phyloP scores from a whole-genome alignment of 2,888 invertebrate genomes.

The Lepidochrysops patricia region DNA sequence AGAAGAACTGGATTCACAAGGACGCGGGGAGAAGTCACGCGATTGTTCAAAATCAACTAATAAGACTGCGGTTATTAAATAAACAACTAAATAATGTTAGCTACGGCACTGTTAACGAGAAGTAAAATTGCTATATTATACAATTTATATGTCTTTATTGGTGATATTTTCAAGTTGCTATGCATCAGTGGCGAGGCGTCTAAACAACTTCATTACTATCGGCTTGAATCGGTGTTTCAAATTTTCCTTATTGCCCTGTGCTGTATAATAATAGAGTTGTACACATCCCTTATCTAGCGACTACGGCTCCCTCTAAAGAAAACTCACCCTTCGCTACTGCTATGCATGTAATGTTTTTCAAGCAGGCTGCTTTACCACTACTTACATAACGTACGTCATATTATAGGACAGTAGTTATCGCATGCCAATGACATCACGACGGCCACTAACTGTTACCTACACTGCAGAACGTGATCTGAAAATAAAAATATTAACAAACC shows the following conservation, averaged over 20 bases:
- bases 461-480: constrained; percentile 51
- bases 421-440: constrained; percentile 66
- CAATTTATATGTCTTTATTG: neutral
- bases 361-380: constrained; percentile 25
- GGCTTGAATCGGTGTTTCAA: too few species aligned
- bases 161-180: too few species aligned
- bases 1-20: constrained; percentile 10
- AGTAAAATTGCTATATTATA: neutral
- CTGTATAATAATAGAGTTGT: too few species aligned
- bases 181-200: too few species aligned
- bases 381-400: constrained; percentile 41
- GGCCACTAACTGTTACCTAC: constrained; percentile 58
- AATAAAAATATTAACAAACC: constrained; percentile 30
- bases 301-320: too few species aligned
- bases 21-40: constrained; percentile 4
- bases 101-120: neutral
- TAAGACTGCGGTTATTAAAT: neutral
- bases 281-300: too few species aligned
- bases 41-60: neutral
- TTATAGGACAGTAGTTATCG: constrained; percentile 50
- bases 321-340: too few species aligned
- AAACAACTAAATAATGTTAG: neutral
- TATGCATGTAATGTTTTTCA: neutral
- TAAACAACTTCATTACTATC: too few species aligned
- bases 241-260: too few species aligned